Evolutionary conservation across 2,888 invertebrate genomes (phyloP), one percentile per base, ranked within the genome.

Genomic region (Junonia oenone): DNA sequence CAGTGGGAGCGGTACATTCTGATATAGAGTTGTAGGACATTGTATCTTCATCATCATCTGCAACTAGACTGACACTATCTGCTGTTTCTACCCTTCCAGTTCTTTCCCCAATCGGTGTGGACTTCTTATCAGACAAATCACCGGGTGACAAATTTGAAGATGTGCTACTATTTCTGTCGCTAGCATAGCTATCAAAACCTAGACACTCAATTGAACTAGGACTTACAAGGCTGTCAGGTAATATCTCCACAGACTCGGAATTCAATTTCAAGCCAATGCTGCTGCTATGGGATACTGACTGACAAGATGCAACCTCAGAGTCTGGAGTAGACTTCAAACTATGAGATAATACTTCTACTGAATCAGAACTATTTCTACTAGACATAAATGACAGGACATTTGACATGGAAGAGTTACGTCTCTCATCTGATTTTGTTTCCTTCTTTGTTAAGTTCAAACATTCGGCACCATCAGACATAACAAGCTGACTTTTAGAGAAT

Each of bases 231-330:
- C 94, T 94, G 64, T 94, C 93, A 0, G 93, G 93, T 49, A 96
- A 82, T 48, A 96, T 91, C 82, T 96, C 96, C 6, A 96, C 94
- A 0, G 96, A 96, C 61, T 95, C 95, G 0, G 96, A 95, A 65
- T 92, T 92, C 47, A 90, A 83, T 71, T 92, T 93, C 11, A 86
- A 83, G 14, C 91, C 92, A 31, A 83, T 71, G 65, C 90, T 89
- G 60, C 87, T 88, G 62, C 90, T 88, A 35, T 83, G 87, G 0
- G 93, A 92, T 51, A 92, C 82, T 0, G 92, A 91, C 59, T 89
- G 86, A 6, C 91, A 81, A 0, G 94, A 94, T n/a, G 92, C 91
- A 14, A 90, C 75, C 54, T 94, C 94, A 0, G 94, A 94, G 59
- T 95, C 95, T 0, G 95, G 95, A 1, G 95, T 94, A 6, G 94